Conservation (phyloP, 2,113 vertebrate genomes). For the Terrapene triunguis region DNA sequence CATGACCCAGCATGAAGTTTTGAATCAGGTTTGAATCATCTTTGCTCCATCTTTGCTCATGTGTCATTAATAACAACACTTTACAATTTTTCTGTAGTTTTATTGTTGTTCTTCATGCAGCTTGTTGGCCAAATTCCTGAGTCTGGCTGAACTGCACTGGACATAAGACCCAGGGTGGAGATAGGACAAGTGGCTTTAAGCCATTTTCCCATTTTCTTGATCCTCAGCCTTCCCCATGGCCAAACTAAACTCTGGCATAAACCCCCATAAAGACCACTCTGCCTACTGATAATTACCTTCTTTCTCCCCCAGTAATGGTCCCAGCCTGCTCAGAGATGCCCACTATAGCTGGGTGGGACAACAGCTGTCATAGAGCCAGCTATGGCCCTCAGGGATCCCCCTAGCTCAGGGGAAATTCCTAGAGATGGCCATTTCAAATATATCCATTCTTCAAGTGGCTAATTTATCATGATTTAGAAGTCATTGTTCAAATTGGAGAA, state of each 20-base stretch:
- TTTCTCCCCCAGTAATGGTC: conserved; percentile 30
- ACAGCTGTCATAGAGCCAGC: conserved; percentile 1
- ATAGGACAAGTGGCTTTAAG: conserved; percentile 56
- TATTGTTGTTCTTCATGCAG: conserved; percentile 32
- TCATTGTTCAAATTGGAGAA: conserved; percentile 21
- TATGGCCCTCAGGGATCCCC: neutral
- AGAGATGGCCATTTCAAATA: neutral
- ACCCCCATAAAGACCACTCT: neutral
- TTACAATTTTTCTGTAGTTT: conserved; percentile 17
- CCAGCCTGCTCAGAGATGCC: neutral
- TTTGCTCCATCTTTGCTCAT: neutral
- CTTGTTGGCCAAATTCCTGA: conserved; percentile 42
- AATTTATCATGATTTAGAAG: neutral
- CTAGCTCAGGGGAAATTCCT: neutral
- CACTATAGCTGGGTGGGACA: neutral
- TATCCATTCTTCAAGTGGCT: no score
- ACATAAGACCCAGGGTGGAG: neutral
- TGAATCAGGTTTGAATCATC: neutral
- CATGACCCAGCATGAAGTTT: neutral
- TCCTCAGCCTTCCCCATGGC: conserved; percentile 32
- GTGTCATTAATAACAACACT: conserved; percentile 24
- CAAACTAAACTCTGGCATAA: conserved; percentile 59
- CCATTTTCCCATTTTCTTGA: conserved; percentile 20
- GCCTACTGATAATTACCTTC: conserved; percentile 39
- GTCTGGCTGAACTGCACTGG: conserved; percentile 41